Evolutionary conservation across 2,888 invertebrate genomes (phyloP), one percentile per base, ranked within the genome.

Genomic region (Anthophora plumipes): DNA sequence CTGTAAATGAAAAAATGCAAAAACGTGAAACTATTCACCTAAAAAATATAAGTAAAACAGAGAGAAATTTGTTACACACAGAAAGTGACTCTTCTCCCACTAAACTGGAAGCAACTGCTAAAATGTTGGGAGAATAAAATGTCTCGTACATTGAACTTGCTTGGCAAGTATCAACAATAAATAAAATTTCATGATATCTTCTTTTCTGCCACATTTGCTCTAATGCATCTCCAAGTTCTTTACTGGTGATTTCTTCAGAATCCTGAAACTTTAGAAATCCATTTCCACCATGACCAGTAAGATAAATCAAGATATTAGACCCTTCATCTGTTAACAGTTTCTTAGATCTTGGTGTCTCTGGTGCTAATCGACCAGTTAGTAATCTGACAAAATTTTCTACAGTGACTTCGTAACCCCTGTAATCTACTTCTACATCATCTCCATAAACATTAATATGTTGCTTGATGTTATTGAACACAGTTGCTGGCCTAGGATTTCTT

Each of bases 151-250:
- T 98, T 0, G 99, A 99, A 41, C 99, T 98, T 7, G 99, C 99
- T 94, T 99, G 99, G 89, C 99, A 99, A 5, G 99, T 99, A 93
- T 99, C 99, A 83, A 99, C 98, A 95, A 99, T 99, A 92, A 99
- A 98, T 91, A 99, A 97, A 89, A 99, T 96, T 94, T 99, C 99
- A 94, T 99, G 98, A 93, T 99, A 99, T 97, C 99, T 96, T 93
- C 97, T 96, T 92, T 99, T 99, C 92, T 99, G 98, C 98, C 99
- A 99, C 99, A 99, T 99, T 94, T 99, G 99, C 92, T 99, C 99
- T 71, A 99, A 95, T 22, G 99, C 99, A 95, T 99, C 99, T 22
- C 99, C 99, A 89, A 99, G 94, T 93, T 99, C 99, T 90, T 99
- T 98, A 93, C 98, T 99, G 2, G 99, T 99, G 31, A 99, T 98